Evolutionary conservation across 2,888 invertebrate species (phyloP), one percentile per base, ranked within the genome.

Genomic region (Tridacna gigas): DNA sequence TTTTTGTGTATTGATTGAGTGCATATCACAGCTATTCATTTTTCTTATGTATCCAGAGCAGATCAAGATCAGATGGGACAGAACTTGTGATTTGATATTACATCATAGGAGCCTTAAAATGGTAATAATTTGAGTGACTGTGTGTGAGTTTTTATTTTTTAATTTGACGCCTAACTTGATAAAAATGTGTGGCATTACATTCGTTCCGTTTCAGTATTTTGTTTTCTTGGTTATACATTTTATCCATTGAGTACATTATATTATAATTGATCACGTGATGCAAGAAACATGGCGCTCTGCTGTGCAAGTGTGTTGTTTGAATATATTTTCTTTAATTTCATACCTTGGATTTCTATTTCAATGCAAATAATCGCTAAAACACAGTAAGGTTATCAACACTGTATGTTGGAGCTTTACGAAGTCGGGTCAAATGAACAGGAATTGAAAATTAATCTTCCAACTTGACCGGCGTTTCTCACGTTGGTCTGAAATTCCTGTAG

Each of bases 281-380:
- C 77, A 80, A 80, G 80, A 90, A 92, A 91, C 80, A 93, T 93
- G 93, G 91, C 93, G 92, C 92, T 93, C 63, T 92, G 91, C 92
- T 84, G 81, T 84, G 84, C 82, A 80, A 83, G 84, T 86, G 83
- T 77, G 83, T 86, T 77, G 79, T 71, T 74, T 77, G 15, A 37
- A 26, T 28, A 67, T 9, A 28, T 13, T 67, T 37, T n/a, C n/a
- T 13, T 63, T 22, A 22, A n/a, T 25, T 63, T 56, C n/a, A 5
- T 56, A 56, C n/a, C 2, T n/a, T 5, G n/a, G 4, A 56, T 20
- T 56, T 20, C 4, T 56, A 4, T 18, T 56, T n/a, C 4, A 9
- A 20, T 56, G 56, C 18, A 56, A 56, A 9, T 20, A 5, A 56
- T 20, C 9, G 2, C 18, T 56, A 3, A 56, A 18, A 3, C 9